phyloP scores from a whole-genome alignment of 2,888 invertebrate species.

The Cryptophagus acutangulus region DNA sequence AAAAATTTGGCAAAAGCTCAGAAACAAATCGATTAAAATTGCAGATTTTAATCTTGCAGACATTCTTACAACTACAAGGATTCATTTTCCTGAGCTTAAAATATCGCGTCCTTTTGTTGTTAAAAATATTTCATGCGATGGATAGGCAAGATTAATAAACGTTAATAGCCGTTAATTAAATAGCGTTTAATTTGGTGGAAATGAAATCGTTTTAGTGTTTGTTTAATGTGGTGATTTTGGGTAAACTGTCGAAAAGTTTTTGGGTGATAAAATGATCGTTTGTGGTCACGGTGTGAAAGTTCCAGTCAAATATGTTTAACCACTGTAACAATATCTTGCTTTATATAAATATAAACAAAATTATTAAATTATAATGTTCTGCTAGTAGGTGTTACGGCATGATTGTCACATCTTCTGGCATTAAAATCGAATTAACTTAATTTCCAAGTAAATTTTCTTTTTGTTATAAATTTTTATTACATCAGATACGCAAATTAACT shows the following conservation, averaged over 20 bases:
- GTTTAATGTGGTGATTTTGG: slow-evolving; percentile 8
- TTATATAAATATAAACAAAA: slow-evolving; percentile 41
- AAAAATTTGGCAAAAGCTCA: no score
- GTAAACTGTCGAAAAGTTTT: slow-evolving; percentile 3
- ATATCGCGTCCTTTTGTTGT: no score
- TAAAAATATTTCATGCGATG: no score
- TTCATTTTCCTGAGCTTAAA: no score
- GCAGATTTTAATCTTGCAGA: no score
- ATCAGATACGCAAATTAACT: slow-evolving; percentile 41
- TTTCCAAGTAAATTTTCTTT: slow-evolving; percentile 29
- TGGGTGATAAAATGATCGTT: slow-evolving; percentile 9
- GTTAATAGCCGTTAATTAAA: no score
- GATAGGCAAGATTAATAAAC: no score
- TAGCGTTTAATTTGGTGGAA: slow-evolving; percentile 5
- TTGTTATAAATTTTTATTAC: slow-evolving; percentile 28
- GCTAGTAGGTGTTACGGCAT: slow-evolving; percentile 48
- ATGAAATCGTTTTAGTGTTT: slow-evolving; percentile 7
- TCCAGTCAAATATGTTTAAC: slow-evolving; percentile 37
- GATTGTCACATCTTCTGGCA: slow-evolving; percentile 45
- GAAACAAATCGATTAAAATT: no score
- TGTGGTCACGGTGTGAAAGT: slow-evolving; percentile 30
- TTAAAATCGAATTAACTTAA: slow-evolving; percentile 48
- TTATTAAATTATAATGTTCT: slow-evolving; percentile 49
- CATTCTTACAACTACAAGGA: no score
- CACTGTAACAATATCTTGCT: slow-evolving; percentile 37